Percentiles rank a stretch among this genome's conserved stretches.
Conservation (phyloP, 2,888 invertebrate genomes). For the Hipparchia semele region DNA sequence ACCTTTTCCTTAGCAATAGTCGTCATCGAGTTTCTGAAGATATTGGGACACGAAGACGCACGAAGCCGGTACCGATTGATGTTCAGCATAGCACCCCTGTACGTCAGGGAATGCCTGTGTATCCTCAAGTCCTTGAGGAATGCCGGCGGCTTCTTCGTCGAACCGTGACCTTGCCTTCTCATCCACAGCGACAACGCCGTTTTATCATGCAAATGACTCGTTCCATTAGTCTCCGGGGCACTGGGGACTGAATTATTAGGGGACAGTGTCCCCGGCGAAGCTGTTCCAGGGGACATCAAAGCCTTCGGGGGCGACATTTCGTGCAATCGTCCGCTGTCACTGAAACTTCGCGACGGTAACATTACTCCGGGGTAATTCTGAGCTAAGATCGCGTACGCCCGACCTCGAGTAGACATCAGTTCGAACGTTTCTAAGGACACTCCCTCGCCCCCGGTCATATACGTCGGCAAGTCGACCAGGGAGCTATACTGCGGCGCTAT, state of each 20-base stretch:
- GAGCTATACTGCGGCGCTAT: constrained; percentile 86
- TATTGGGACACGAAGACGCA: constrained; percentile 95
- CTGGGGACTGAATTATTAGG: constrained; percentile 53
- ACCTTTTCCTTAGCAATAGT: constrained; percentile 91
- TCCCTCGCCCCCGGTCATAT: constrained; percentile 89
- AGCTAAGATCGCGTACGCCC: constrained; percentile 87
- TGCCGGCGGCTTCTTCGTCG: constrained; percentile 83
- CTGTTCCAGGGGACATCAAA: constrained; percentile 57
- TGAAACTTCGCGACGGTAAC: constrained; percentile 88
- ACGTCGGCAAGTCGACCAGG: constrained; percentile 93
- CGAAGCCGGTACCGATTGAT: constrained; percentile 90
- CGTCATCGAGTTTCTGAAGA: constrained; percentile 93
- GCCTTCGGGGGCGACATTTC: constrained; percentile 68
- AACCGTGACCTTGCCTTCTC: constrained; percentile 73
- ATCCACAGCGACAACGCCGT: constrained; percentile 83
- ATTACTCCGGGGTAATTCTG: constrained; percentile 90
- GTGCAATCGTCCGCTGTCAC: constrained; percentile 82
- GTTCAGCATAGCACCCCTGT: constrained; percentile 93
- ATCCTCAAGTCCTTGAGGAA: constrained; percentile 89
- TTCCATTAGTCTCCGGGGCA: constrained; percentile 46
- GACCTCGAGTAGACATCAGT: constrained; percentile 86
- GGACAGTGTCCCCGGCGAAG: constrained; percentile 57
- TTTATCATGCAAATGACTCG: constrained; percentile 62
- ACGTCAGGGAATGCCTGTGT: constrained; percentile 91
- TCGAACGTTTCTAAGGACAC: constrained; percentile 90